Percentiles rank a stretch among this genome's conserved stretches.
phyloP scores from a whole-genome alignment of 2,888 invertebrate genomes.

The Drosophila borborema region DNA sequence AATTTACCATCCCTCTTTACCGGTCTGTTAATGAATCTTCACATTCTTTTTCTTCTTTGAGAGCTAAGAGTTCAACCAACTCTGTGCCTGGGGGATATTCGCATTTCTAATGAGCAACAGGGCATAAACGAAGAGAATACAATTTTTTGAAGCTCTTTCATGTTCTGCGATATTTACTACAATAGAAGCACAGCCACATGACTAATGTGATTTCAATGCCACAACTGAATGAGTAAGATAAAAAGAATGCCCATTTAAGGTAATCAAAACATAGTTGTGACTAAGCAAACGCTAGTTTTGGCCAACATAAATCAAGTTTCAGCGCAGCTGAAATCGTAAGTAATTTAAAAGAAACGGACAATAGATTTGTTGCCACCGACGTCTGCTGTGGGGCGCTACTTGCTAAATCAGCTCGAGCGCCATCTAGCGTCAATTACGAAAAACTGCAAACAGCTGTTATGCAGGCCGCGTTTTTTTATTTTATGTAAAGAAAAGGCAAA shows the following conservation, averaged over 20 bases:
- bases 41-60: slow-evolving; percentile 18
- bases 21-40: slow-evolving; percentile 40
- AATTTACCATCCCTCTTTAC: slow-evolving; percentile 38
- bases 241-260: slow-evolving; percentile 6
- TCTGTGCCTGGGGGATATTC: slow-evolving; percentile 49
- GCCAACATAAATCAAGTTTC: slow-evolving; percentile 44
- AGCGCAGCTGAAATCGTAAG: slow-evolving; percentile 17
- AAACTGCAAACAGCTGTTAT: slow-evolving; percentile 31
- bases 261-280: slow-evolving; percentile 30
- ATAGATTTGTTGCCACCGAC: background rate
- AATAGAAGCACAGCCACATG: slow-evolving; percentile 25
- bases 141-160: slow-evolving; percentile 49
- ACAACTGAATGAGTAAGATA: slow-evolving; percentile 15
- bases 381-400: slow-evolving; percentile 20
- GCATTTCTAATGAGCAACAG: slow-evolving; percentile 62
- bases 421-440: slow-evolving; percentile 2
- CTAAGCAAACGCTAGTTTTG: slow-evolving; percentile 21
- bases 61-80: slow-evolving; percentile 70
- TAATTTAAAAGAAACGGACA: slow-evolving; percentile 28
- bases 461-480: slow-evolving; percentile 32
- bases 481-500: slow-evolving; percentile 5
- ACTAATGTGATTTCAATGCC: slow-evolving; percentile 37
- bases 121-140: slow-evolving; percentile 16
- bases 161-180: slow-evolving; percentile 1
- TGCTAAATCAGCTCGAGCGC: background rate